Evolutionary conservation across 2,797 vertebrate species (phyloP).

Genomic region (Lacerta bilineata): DNA sequence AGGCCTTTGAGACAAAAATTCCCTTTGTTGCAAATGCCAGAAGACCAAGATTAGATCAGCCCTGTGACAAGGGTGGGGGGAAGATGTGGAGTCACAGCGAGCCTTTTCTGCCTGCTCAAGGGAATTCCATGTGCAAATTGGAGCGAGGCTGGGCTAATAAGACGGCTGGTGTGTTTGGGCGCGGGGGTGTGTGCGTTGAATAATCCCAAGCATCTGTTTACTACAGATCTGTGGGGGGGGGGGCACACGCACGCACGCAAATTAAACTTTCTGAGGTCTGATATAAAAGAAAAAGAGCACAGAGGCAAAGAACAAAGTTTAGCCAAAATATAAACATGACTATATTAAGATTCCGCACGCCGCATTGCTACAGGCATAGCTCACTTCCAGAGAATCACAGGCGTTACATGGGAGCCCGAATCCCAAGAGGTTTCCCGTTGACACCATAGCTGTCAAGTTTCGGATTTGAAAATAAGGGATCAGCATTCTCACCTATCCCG

Average conservation of each 20-base stretch:
- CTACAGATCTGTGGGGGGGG: background rate
- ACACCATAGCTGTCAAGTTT: too few relatives aligned
- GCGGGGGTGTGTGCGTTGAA: background rate
- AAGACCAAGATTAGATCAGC: slow-evolving; percentile 19
- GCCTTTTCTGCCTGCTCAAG: slow-evolving; percentile 39
- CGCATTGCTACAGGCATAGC: background rate
- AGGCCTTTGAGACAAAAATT: background rate
- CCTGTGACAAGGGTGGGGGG: background rate
- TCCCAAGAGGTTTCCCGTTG: slow-evolving; percentile 21
- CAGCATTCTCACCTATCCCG: too few relatives aligned
- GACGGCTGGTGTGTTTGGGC: background rate
- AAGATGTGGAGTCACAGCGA: slow-evolving; percentile 18
- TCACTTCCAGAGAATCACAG: background rate
- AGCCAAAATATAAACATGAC: background rate
- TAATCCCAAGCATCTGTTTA: slow-evolving; percentile 29
- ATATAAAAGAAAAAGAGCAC: background rate
- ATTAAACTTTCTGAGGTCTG: background rate
- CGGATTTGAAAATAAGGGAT: too few relatives aligned
- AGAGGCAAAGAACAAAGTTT: background rate
- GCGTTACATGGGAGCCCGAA: background rate
- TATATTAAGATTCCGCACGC: background rate
- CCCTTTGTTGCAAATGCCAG: slow-evolving; percentile 16
- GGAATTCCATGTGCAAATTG: slow-evolving; percentile 20
- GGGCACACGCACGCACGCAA: background rate
- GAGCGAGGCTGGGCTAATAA: slow-evolving; percentile 13